These are phyloP conservation scores for Mugil cephalus DNA, from an alignment of 2,113 vertebrate genomes.

Conservation along the genomic window DNA sequence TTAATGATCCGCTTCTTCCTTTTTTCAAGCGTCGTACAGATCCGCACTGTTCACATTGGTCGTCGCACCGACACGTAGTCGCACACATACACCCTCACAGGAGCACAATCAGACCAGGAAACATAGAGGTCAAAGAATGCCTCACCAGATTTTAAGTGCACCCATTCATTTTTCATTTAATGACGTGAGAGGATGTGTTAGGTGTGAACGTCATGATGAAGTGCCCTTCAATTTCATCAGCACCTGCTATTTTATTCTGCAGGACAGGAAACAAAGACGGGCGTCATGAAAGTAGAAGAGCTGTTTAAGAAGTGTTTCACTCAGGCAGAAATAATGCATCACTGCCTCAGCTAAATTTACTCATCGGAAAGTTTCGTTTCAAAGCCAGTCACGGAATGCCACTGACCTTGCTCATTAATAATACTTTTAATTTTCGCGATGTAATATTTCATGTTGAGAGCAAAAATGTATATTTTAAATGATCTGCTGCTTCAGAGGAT, in stretches of 20 bases:
- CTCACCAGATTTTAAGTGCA: slow-evolving; percentile 61
- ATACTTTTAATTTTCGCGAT: too few relatives aligned
- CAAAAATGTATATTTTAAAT: too few relatives aligned
- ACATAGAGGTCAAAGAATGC: slow-evolving; percentile 68
- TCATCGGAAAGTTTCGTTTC: too few relatives aligned
- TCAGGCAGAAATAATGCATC: slow-evolving; percentile 9
- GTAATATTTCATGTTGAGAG: too few relatives aligned
- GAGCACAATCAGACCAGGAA: slow-evolving; percentile 36
- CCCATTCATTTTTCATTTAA: slow-evolving; percentile 71
- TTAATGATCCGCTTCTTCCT: slow-evolving; percentile 67
- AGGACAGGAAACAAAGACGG: slow-evolving; percentile 47
- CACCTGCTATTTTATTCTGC: slow-evolving; percentile 39
- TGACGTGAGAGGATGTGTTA: slow-evolving; percentile 67
- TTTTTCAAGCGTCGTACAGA: slow-evolving; percentile 58
- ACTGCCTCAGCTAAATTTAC: slow-evolving; percentile 22
- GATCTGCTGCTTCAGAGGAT: too few relatives aligned
- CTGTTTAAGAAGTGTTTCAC: slow-evolving; percentile 37
- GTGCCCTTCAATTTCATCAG: slow-evolving; percentile 65
- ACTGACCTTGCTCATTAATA: too few relatives aligned
- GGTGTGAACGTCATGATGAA: slow-evolving; percentile 61
- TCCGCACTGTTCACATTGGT: slow-evolving; percentile 18
- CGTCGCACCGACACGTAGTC: slow-evolving; percentile 9
- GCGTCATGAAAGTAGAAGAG: slow-evolving; percentile 31
- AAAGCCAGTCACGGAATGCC: too few relatives aligned
- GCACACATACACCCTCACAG: slow-evolving; percentile 16